Percentiles rank a stretch among this genome's conserved stretches.
These are phyloP conservation scores for Sminthurinus aureus DNA, from an alignment of 2,888 invertebrate genomes.

Conservation along the genomic window DNA sequence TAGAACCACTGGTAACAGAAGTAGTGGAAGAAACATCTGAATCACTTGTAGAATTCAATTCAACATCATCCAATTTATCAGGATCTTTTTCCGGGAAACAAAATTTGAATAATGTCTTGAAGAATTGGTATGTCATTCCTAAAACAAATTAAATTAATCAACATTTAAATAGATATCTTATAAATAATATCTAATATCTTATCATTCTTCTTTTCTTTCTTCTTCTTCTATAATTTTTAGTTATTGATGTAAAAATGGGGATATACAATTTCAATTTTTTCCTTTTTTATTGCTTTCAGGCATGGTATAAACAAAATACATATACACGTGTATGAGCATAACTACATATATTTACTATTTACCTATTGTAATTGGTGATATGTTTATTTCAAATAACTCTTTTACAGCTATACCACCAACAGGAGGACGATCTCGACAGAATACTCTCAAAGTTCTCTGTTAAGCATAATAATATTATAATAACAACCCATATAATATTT, in stretches of 20 bases:
- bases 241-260: no score
- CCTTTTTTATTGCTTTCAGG: background rate
- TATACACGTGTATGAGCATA: background rate
- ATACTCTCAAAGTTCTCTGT: constrained; percentile 85
- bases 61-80: constrained; percentile 79
- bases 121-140: constrained; percentile 94
- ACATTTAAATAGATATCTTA: no score
- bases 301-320: background rate
- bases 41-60: constrained; percentile 65
- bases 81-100: constrained; percentile 95
- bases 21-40: constrained; percentile 39
- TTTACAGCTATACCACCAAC: constrained; percentile 99
- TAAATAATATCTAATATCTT: no score
- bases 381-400: constrained; percentile 98
- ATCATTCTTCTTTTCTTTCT: no score
- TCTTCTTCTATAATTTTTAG: no score
- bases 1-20: background rate
- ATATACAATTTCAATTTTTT: background rate
- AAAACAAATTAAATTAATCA: background rate
- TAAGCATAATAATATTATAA: background rate
- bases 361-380: constrained; percentile 92
- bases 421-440: constrained; percentile 94
- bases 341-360: constrained; percentile 44
- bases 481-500: constrained; percentile 9
- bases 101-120: constrained; percentile 95